Base-by-base conservation (phyloP, 1,140 invertebrate genomes). In the Plutomurus gul region DNA sequence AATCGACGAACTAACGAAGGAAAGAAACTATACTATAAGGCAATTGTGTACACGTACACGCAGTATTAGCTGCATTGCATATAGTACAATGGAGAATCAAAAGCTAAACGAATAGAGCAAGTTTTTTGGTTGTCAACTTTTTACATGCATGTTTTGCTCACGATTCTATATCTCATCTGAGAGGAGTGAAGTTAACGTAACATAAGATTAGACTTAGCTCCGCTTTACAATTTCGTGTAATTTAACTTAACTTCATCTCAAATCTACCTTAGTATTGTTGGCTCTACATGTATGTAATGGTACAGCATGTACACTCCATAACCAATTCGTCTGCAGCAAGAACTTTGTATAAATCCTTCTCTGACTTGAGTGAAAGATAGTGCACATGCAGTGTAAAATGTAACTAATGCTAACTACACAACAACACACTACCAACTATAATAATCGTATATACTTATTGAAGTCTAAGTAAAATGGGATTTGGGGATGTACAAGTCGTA, bases 41-140 rank as follows among this genome's bases (percentile, higher is more conserved):
- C 5, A 7, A 39, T 39, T 39, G 27, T 27, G 51, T 51, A 51
- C 47, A 49, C 25, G 30, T 13, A 56, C 10, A 56, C 20, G 8
- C 4, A 43, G 11, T 60, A 60, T 30, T 22, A 60, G 51, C 16
- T 25, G 4, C 18, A 65, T 33, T 7, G 46, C n/a, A 3, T 1
- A 3, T 3, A 13, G 7, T 43, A 43, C n/a, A 43, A 3, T 43
- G 39, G 2, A 43, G 2, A 8, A 33, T n/a, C 30, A 33, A 36
- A 33, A 30, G 11, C 5, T 16, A 10, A 11, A 11, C 30, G 18
- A 43, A n/a, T n/a, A n/a, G n/a, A 10, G 37, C 36, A 25, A 11
- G 8, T 72, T 72, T 72, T 72, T 72, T 72, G 70, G 39, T 72
- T 37, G 70, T 72, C 70, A 72, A 43, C 37, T 10, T 72, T 72